Conservation (phyloP, 1,140 invertebrate genomes). For the Heterodera schachtii region DNA sequence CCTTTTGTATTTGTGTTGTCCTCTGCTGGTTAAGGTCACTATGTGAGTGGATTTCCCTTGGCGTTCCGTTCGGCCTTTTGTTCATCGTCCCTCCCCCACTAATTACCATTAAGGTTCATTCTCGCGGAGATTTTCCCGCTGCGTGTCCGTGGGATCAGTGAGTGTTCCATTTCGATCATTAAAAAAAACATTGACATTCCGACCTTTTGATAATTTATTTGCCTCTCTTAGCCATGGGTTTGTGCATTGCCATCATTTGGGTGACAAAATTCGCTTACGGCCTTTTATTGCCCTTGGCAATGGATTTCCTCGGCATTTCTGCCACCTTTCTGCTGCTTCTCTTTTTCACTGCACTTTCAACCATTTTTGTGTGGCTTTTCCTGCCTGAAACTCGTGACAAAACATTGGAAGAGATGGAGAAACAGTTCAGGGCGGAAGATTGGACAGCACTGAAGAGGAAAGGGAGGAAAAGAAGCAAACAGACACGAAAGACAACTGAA, state of each 20-base stretch:
- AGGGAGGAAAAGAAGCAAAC: background rate
- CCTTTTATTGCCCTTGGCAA: conserved; percentile 14
- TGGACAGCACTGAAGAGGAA: conserved; percentile 20
- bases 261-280: conserved; percentile 19
- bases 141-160: conserved; percentile 22
- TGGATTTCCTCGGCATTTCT: conserved; percentile 20
- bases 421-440: conserved; percentile 16
- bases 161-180: background rate
- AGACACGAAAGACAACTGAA: background rate
- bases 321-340: conserved; percentile 19
- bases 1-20: too few species aligned
- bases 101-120: conserved; percentile 3
- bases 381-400: conserved; percentile 21
- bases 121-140: conserved; percentile 27
- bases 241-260: conserved; percentile 16
- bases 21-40: background rate
- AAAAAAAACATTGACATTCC: background rate
- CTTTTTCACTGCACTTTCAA: conserved; percentile 5
- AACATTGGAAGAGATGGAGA: conserved; percentile 21
- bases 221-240: background rate
- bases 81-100: too few species aligned
- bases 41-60: too few species aligned
- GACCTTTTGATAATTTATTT: too few species aligned
- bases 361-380: conserved; percentile 22
- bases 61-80: too few species aligned